phyloP scores from a whole-genome alignment of 2,113 vertebrate genomes.

The Pseudorasbora parva region DNA sequence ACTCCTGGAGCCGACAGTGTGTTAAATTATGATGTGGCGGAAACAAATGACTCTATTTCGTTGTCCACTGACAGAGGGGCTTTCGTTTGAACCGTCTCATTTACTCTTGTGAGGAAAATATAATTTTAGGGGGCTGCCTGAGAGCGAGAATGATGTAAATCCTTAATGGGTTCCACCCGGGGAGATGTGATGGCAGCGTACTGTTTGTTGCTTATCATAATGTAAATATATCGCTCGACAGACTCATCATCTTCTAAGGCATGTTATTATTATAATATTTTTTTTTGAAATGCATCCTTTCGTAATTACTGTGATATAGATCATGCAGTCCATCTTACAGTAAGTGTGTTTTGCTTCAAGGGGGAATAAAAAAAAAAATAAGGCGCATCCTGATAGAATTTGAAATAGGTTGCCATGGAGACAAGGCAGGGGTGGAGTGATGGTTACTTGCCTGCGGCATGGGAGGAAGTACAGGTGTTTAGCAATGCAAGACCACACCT shows the following conservation, averaged over 20 bases:
- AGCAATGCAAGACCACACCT: slow-evolving; percentile 52
- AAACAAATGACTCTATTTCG: slow-evolving; percentile 51
- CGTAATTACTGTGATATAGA: slow-evolving; percentile 5
- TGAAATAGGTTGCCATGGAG: slow-evolving; percentile 53
- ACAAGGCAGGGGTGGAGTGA: slow-evolving; percentile 46
- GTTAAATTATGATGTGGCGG: slow-evolving; percentile 60
- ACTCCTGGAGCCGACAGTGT: slow-evolving; percentile 47
- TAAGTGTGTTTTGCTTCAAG: slow-evolving; percentile 45
- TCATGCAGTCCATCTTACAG: slow-evolving; percentile 18
- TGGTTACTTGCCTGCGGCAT: slow-evolving; percentile 51
- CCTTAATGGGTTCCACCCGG: background rate
- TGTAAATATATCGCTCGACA: slow-evolving; percentile 26
- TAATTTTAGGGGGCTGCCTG: slow-evolving; percentile 49
- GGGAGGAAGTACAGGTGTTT: slow-evolving; percentile 59
- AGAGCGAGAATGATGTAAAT: slow-evolving; percentile 27
- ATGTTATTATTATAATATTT: slow-evolving; percentile 22
- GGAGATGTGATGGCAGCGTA: background rate
- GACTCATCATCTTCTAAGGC: slow-evolving; percentile 16
- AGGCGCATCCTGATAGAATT: slow-evolving; percentile 36
- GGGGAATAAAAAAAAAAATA: slow-evolving; percentile 33
- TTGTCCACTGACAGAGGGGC: slow-evolving; percentile 48
- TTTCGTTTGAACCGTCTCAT: slow-evolving; percentile 55
- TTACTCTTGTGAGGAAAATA: slow-evolving; percentile 59
- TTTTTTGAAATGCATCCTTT: background rate
- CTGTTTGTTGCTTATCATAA: background rate